A percentile compares a stretch with the other conserved stretches of the same genome.
phyloP scores from a whole-genome alignment of 1,140 invertebrate species.

The Colletes latitarsis region DNA sequence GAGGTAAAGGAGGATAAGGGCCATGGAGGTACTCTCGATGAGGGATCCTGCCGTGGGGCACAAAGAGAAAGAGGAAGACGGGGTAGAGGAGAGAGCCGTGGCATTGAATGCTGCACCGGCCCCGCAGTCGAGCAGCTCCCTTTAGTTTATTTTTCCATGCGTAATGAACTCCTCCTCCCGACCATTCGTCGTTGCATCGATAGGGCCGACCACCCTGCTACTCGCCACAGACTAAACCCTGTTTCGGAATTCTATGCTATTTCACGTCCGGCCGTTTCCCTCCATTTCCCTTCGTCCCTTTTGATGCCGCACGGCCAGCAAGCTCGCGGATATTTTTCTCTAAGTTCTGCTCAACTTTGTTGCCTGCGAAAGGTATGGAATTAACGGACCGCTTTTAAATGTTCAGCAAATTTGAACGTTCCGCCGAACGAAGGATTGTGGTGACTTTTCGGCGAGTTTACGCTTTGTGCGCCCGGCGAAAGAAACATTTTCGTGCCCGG shows the following conservation, averaged over 20 bases:
- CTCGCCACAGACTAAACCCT: constrained; percentile 58
- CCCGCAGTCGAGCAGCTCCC: constrained; percentile 56
- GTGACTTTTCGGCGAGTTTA: not conserved
- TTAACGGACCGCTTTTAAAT: not conserved
- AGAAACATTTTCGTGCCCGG: no score
- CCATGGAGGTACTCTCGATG: constrained; percentile 56
- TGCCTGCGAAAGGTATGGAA: constrained; percentile 10
- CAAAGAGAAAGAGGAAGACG: constrained; percentile 56
- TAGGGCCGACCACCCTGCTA: constrained; percentile 53
- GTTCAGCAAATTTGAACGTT: not conserved
- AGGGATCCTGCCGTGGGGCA: constrained; percentile 53
- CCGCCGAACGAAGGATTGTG: not conserved
- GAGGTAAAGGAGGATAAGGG: constrained; percentile 44
- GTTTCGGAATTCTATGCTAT: constrained; percentile 64
- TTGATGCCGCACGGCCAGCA: constrained; percentile 10
- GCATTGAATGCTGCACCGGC: constrained; percentile 60
- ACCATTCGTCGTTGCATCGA: constrained; percentile 64
- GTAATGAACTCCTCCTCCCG: constrained; percentile 66
- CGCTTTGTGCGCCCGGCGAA: not conserved
- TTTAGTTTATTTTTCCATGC: constrained; percentile 73
- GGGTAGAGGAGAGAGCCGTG: constrained; percentile 15
- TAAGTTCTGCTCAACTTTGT: constrained; percentile 31
- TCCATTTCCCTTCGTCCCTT: constrained; percentile 42
- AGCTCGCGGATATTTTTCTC: constrained; percentile 39
- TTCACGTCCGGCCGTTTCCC: constrained; percentile 52